These are phyloP conservation scores for Columba guinea DNA, from an alignment of 2,797 vertebrate species.

Conservation along the genomic window DNA sequence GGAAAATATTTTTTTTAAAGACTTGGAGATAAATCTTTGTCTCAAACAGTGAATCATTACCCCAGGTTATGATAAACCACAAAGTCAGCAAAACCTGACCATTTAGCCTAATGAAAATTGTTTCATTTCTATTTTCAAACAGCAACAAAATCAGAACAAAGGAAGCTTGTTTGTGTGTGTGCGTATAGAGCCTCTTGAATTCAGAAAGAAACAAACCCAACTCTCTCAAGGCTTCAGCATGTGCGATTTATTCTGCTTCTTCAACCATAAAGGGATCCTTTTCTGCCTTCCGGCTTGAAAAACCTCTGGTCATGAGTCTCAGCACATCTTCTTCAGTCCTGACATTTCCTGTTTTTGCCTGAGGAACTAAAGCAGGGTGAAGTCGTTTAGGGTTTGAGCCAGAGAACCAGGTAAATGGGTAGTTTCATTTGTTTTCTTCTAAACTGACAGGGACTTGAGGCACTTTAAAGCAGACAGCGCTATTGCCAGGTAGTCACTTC, in stretches of 20 bases:
- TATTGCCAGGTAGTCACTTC: background rate
- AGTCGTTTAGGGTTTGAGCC: background rate
- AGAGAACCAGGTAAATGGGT: background rate
- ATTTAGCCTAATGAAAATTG: background rate
- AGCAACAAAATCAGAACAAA: background rate
- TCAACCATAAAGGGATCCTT: background rate
- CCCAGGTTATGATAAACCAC: background rate
- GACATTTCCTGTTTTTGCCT: background rate
- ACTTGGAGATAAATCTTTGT: background rate
- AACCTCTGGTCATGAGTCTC: background rate
- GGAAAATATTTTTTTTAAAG: background rate
- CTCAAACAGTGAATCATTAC: background rate
- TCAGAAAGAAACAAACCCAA: background rate
- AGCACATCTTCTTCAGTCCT: background rate
- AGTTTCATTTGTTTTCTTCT: slow-evolving; percentile 27
- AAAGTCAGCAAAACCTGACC: background rate
- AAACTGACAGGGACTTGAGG: background rate
- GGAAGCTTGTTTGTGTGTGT: background rate
- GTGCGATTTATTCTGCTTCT: slow-evolving; percentile 18
- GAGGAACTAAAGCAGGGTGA: background rate
- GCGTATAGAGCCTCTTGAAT: background rate
- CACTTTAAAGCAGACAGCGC: background rate
- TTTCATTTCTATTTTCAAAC: background rate
- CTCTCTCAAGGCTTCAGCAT: background rate
- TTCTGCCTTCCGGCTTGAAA: slow-evolving; percentile 5